Base-by-base conservation (phyloP, 1,140 invertebrate species). In the Ganaspis sp. region DNA sequence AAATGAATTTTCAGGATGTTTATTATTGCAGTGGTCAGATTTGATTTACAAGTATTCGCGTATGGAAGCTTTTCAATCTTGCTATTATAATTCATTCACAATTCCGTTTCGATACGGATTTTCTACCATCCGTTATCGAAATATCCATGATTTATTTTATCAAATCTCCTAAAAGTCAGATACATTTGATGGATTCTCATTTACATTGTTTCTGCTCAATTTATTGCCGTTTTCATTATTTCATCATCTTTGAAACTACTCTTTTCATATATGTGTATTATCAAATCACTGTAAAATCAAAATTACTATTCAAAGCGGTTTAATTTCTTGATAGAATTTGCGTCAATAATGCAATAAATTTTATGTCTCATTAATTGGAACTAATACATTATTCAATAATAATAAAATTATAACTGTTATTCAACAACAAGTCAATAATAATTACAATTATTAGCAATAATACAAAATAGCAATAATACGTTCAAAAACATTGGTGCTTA, bases 91-190 rank as follows among this genome's bases (percentile, higher is more conserved):
- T 64, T 64, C 54, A 64, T 64, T 64, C 54, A 12, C 54, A 29
- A 64, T 64, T 64, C 54, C 54, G 21, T 9, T 64, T 49, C 29
- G 54, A 64, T 29, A 29, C 54, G 54, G 9, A 64, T 26, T 64
- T 64, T 26, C 54, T 11, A 26, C 54, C 40, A 38, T 6, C 38
- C 54, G 37, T 72, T 74, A 74, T 74, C 71, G 70, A 74, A 78
- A 74, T 74, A 29, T 78, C 69, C 53, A 78, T 78, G 74, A 74
- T 78, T 78, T 42, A 78, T 74, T 72, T 45, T 11, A 38, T n/a
- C 9, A 34, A 34, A 73, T 38, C 49, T 23, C 54, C 21, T 64
- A 64, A 64, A 64, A 26, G 54, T 23, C 19, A 64, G 54, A 64
- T 64, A 58, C 21, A 12, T 64, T 64, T 64, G 54, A 64, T 64